A percentile compares a stretch with the other conserved stretches of the same genome.
phyloP scores from a whole-genome alignment of 2,113 vertebrate species.

The Poecilia latipinna region DNA sequence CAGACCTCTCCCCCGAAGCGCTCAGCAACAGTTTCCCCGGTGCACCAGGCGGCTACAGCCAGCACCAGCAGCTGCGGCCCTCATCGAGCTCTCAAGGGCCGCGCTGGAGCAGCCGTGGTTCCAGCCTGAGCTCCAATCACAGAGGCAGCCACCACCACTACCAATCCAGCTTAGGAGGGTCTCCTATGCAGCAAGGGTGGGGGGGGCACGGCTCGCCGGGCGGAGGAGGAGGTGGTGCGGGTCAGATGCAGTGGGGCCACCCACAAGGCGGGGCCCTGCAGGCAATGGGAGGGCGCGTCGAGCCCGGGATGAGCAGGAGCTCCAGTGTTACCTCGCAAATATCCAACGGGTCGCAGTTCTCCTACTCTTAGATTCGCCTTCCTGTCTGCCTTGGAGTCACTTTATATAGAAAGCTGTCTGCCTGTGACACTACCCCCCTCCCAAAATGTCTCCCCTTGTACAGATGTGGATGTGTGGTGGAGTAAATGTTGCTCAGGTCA shows the following conservation, averaged over 20 bases:
- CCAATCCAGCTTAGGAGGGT: slow-evolving; percentile 91
- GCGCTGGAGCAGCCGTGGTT: slow-evolving; percentile 83
- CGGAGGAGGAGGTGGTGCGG: slow-evolving; percentile 79
- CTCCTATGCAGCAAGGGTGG: slow-evolving; percentile 90
- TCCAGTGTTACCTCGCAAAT: slow-evolving; percentile 99
- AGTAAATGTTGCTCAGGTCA: slow-evolving; percentile 79
- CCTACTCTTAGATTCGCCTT: slow-evolving; percentile 88
- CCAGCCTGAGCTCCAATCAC: slow-evolving; percentile 71
- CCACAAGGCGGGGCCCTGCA: slow-evolving; percentile 86
- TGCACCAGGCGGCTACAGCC: slow-evolving; percentile 88
- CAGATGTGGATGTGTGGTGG: slow-evolving; percentile 72
- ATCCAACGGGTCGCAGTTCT: slow-evolving; percentile 99
- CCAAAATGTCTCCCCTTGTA: slow-evolving; percentile 34
- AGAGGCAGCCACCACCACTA: slow-evolving; percentile 84
- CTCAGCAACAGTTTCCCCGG: slow-evolving; percentile 97
- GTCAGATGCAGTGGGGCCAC: slow-evolving; percentile 91
- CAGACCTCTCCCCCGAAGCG: slow-evolving; percentile 94
- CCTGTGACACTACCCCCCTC: slow-evolving; percentile 27
- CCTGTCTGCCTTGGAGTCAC: slow-evolving; percentile 30
- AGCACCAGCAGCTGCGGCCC: slow-evolving; percentile 79
- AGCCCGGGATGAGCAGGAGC: slow-evolving; percentile 98
- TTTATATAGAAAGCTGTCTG: slow-evolving; percentile 29
- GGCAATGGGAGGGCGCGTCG: slow-evolving; percentile 92
- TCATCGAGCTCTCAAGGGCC: slow-evolving; percentile 86
- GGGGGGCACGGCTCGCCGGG: slow-evolving; percentile 89